Percentiles rank a stretch among this genome's conserved stretches.
These are phyloP conservation scores for Ganaspis sp. DNA, from an alignment of 1,140 invertebrate species.

Conservation along the genomic window DNA sequence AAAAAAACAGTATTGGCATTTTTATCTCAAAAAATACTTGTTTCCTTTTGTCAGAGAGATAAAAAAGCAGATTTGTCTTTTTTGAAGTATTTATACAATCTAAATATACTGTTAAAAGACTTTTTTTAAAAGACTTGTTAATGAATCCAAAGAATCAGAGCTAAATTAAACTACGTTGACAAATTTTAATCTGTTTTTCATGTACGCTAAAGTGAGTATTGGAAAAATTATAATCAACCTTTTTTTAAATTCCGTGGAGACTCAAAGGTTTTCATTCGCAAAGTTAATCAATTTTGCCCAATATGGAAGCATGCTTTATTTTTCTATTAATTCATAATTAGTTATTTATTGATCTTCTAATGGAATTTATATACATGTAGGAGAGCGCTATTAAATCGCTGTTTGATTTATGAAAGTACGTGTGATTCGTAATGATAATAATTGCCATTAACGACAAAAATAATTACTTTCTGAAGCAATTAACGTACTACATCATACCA, in stretches of 20 bases:
- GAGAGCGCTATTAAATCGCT: neutral
- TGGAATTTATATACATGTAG: neutral
- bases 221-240: neutral
- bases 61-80: neutral
- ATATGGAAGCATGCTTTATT: neutral
- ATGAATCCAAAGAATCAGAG: too few species aligned
- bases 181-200: neutral
- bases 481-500: neutral
- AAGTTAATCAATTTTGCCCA: neutral
- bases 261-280: neutral
- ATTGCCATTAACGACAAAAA: conserved; percentile 20
- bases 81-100: too few species aligned
- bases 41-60: neutral
- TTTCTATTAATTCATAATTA: neutral
- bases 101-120: too few species aligned
- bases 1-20: neutral
- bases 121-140: too few species aligned
- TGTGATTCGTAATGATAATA: neutral
- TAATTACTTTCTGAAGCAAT: conserved; percentile 24
- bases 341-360: neutral
- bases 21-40: neutral
- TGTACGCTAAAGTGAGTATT: neutral
- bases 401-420: neutral
- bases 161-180: too few species aligned
- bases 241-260: neutral